Evolutionary conservation across 23 tunicate genomes (phyloP).

Genomic region (Styela clava): DNA sequence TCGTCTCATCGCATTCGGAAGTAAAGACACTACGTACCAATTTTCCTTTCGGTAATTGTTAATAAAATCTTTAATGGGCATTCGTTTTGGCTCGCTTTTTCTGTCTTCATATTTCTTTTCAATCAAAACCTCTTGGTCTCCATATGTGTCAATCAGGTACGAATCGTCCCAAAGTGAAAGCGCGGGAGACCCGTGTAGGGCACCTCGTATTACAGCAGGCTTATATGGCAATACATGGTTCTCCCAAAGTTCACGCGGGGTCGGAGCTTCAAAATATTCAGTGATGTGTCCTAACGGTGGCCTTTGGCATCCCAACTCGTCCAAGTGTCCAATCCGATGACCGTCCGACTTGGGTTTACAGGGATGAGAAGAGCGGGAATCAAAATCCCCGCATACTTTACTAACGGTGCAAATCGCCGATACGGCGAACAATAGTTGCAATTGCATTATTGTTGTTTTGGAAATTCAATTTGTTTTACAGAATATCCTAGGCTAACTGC

Average conservation of each 20-base stretch:
- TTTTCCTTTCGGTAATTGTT: constrained; percentile 43
- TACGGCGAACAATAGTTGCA: too few relatives aligned
- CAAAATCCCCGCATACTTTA: neutral
- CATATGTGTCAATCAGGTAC: constrained; percentile 49
- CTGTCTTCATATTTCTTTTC: constrained; percentile 91
- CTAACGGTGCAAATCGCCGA: neutral
- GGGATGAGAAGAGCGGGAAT: constrained; percentile 9
- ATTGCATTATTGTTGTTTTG: too few relatives aligned
- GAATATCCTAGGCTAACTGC: too few relatives aligned
- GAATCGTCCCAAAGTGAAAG: constrained; percentile 56
- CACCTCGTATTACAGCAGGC: constrained; percentile 76
- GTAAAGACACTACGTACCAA: constrained; percentile 89
- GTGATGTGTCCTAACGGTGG: constrained; percentile 51
- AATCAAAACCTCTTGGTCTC: constrained; percentile 73
- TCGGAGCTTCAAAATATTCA: constrained; percentile 51
- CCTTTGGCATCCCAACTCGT: constrained; percentile 49
- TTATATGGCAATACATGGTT: constrained; percentile 37
- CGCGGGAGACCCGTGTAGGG: constrained; percentile 68
- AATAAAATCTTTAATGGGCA: constrained; percentile 60
- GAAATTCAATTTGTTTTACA: too few relatives aligned
- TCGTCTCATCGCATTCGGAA: constrained; percentile 74
- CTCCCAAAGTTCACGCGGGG: constrained; percentile 66
- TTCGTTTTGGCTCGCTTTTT: constrained; percentile 75
- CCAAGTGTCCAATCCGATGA: constrained; percentile 43
- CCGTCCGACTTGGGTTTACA: constrained; percentile 10